Percentiles rank a stretch among this genome's conserved stretches.
Evolutionary conservation across 2,888 invertebrate genomes (phyloP).

Genomic region (Celastrina argiolus): DNA sequence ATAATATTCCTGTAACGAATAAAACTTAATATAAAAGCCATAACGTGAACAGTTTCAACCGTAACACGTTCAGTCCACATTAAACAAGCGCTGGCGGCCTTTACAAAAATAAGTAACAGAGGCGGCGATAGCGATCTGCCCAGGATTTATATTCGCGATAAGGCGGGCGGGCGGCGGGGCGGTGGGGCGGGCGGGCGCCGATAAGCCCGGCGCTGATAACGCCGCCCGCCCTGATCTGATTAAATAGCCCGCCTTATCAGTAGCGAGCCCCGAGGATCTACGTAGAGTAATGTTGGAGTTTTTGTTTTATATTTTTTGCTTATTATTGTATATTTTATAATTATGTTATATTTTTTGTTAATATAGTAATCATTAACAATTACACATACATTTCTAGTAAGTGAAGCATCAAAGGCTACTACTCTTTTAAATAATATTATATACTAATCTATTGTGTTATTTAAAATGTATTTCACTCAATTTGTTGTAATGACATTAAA

Average conservation of each 20-base stretch:
- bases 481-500: too few species aligned
- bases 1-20: too few species aligned
- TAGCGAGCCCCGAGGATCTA: constrained; percentile 48
- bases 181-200: constrained; percentile 32
- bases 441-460: too few species aligned
- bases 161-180: constrained; percentile 43
- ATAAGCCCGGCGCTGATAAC: constrained; percentile 62
- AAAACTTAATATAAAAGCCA: too few species aligned
- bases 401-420: too few species aligned
- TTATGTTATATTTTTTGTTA: too few species aligned
- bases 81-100: constrained; percentile 24
- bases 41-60: neutral
- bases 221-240: constrained; percentile 68
- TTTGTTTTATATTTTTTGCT: neutral
- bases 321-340: too few species aligned
- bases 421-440: too few species aligned
- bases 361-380: too few species aligned
- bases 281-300: constrained; percentile 17
- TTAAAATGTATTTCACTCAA: too few species aligned
- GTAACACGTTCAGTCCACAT: constrained; percentile 2
- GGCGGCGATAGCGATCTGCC: constrained; percentile 43
- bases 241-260: constrained; percentile 67
- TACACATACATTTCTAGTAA: too few species aligned
- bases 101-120: constrained; percentile 29
- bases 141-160: constrained; percentile 60